phyloP scores from a whole-genome alignment of 2,113 vertebrate species.

The Anhinga anhinga region DNA sequence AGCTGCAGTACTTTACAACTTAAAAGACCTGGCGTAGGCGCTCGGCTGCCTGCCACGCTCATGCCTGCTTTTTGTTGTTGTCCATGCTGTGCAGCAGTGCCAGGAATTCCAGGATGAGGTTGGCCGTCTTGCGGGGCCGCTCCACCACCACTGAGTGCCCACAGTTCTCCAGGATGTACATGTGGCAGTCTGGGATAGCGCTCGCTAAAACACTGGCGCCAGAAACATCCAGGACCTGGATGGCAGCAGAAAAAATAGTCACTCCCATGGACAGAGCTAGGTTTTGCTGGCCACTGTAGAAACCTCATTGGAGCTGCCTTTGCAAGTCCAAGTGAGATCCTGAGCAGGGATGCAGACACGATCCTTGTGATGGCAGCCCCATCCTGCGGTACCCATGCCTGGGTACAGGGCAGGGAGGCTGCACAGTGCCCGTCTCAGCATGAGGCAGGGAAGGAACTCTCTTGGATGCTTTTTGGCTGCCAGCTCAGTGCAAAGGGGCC shows the following conservation, averaged over 20 bases:
- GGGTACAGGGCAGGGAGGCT: background rate
- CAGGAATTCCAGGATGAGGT: slow-evolving; percentile 86
- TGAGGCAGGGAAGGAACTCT: background rate
- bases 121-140: slow-evolving; percentile 86
- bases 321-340: background rate
- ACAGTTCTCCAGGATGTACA: slow-evolving; percentile 88
- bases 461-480: background rate
- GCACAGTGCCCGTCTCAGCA: background rate
- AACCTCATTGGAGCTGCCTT: background rate
- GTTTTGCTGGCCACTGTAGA: background rate
- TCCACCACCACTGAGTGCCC: slow-evolving; percentile 91
- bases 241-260: background rate
- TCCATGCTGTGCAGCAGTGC: slow-evolving; percentile 74
- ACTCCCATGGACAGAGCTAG: background rate
- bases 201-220: slow-evolving; percentile 80
- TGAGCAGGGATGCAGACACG: background rate
- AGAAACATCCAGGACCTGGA: slow-evolving; percentile 89
- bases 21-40: background rate
- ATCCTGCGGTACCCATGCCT: background rate
- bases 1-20: slow-evolving; percentile 30
- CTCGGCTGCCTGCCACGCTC: background rate
- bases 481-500: background rate
- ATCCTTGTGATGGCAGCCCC: background rate
- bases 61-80: slow-evolving; percentile 82
- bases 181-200: slow-evolving; percentile 77